Evolutionary conservation across 1,140 invertebrate genomes (phyloP), one percentile per base, ranked within the genome.

Genomic region (Scylla paramamosain): DNA sequence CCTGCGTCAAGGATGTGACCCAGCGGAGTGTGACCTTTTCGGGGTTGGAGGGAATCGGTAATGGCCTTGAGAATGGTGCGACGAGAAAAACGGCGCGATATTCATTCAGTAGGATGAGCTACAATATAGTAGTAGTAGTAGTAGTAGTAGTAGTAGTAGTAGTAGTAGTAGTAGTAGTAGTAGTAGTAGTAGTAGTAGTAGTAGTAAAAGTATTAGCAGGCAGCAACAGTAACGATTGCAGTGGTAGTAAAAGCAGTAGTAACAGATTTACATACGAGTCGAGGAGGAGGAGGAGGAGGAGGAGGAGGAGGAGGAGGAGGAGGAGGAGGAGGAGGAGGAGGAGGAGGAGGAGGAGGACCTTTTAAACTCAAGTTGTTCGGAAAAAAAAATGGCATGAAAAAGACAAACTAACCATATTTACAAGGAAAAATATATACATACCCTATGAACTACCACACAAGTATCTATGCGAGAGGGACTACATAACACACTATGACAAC

Each of bases 131-230:
- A 67, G 59, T 67, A 67, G 59, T 67, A 67, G 59, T 67, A 67
- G 59, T 67, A 67, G 59, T 67, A 67, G 59, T 67, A 67, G 59
- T 67, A 67, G 59, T 67, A 67, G 59, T 67, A 67, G 59, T 67
- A 67, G 59, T 67, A 67, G 59, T 67, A 67, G 59, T 67, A 67
- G 59, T 67, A 67, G 8, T 67, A 67, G 59, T 67, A 67, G 59
- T 67, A 67, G 20, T 67, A 67, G 59, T 67, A 67, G 59, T 67
- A 67, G 59, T 67, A 67, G 59, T 67, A 67, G 59, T 67, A 20
- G 59, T 67, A 67, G 59, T 67, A 67, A 16, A 14, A 67, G 59
- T 16, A 67, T 6, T 10, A 67, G 59, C 10, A 67, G 59, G 8
- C 20, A 25, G 59, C 20, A 25, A 25, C 20, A 25, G 59, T 67